These are phyloP conservation scores for Enteromius anoplus DNA, from an alignment of 2,797 vertebrate species.

Conservation along the genomic window DNA sequence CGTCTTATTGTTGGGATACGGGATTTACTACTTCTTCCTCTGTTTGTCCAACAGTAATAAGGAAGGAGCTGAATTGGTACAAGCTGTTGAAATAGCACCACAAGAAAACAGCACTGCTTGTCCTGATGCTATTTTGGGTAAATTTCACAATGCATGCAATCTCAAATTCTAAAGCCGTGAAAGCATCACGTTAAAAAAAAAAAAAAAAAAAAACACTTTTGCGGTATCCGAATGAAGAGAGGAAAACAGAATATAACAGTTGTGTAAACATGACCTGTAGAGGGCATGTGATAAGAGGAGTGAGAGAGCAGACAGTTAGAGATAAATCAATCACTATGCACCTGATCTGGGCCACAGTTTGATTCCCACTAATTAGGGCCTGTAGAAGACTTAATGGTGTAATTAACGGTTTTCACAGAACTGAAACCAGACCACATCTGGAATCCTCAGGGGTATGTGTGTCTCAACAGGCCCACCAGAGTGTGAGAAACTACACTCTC, in stretches of 20 bases:
- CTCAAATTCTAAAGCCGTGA: conserved; percentile 1
- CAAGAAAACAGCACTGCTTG: conserved; percentile 57
- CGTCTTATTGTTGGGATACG: conserved; percentile 67
- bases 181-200: not conserved
- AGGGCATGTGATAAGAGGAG: conserved; percentile 34
- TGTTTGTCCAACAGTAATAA: conserved; percentile 70
- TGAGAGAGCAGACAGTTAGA: conserved; percentile 41
- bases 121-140: not conserved
- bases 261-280: conserved; percentile 3
- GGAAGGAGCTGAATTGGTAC: conserved; percentile 71
- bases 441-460: conserved; percentile 71
- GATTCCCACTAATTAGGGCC: conserved; percentile 75
- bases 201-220: not conserved
- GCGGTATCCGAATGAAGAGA: not conserved
- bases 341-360: conserved; percentile 63
- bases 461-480: conserved; percentile 73
- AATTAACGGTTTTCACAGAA: conserved; percentile 78
- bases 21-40: conserved; percentile 67
- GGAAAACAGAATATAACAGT: not conserved
- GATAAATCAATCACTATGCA: conserved; percentile 70
- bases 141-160: conserved; percentile 18
- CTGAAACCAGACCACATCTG: conserved; percentile 77
- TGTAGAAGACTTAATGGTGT: conserved; percentile 73
- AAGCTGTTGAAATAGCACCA: conserved; percentile 78
- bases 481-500: conserved; percentile 75